Base-by-base conservation (phyloP, 1,140 invertebrate genomes). In the Neodiprion lecontei region DNA sequence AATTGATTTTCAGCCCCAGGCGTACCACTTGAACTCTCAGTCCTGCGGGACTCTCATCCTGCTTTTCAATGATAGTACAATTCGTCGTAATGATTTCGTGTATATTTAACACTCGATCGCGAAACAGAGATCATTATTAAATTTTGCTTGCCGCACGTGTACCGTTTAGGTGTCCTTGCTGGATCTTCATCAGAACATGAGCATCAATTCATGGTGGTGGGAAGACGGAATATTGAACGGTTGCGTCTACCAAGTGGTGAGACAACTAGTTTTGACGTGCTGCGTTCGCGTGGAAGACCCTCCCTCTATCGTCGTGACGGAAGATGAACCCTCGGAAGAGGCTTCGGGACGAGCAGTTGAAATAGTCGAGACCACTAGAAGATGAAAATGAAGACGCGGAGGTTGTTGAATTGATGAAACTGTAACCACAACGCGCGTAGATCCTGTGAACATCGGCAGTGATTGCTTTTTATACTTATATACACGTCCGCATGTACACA, bases 121-220 rank as follows among this genome's bases (percentile, higher is more conserved):
- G 28, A 40, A 40, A 40, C 28, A 40, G 28, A 40, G 28, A 40
- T 40, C 28, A 40, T 40, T 40, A 40, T 40, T 40, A 40, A 40
- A 40, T 40, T 65, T 7, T 7, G 12, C 61, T 17, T 14, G 21
- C 11, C 5, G 40, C 9, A n/a, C 21, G 67, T 48, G 48, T 68
- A 5, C 12, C 61, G 11, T 21, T 49, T 48, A 78, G 77, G 1
- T 77, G 14, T 77, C 77, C 12, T 69, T 78, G 67, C 65, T 78
- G 73, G 77, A 78, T 72, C 67, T 77, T 53, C 75, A 78, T 40
- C 77, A 76, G 61, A 78, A 78, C 47, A 78, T 76, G 77, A 78
- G 75, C 23, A 28, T 76, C 75, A 78, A 76, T 48, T 76, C 69
- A 14, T 78, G 76, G 76, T 76, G 76, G 76, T 78, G 75, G 75